phyloP scores from a whole-genome alignment of 92 coral and sea anemone species.

The Parazoanthus swiftii region DNA sequence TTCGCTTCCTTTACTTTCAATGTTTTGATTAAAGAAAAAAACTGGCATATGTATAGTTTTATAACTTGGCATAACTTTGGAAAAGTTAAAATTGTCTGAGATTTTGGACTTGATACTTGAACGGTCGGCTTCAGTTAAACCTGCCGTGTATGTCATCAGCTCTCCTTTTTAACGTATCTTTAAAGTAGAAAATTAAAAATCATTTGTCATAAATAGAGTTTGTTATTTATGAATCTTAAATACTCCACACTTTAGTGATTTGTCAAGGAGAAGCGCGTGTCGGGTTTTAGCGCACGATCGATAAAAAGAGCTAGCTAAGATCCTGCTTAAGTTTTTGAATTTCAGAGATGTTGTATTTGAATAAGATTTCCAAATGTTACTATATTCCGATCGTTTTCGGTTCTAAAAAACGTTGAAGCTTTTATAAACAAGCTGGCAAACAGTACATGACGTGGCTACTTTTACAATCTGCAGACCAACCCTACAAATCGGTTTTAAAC shows the following conservation, averaged over 20 bases:
- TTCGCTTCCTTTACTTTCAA: too few species aligned
- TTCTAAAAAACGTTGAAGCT: too few species aligned
- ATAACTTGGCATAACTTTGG: not conserved
- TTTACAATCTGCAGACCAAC: too few species aligned
- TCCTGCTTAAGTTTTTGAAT: not conserved
- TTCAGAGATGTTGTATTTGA: not conserved
- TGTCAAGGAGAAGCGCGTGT: not conserved
- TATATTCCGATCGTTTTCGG: not conserved
- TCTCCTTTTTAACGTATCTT: not conserved
- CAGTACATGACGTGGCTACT: too few species aligned
- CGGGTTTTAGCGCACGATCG: not conserved
- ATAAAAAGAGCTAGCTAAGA: not conserved
- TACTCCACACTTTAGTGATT: not conserved
- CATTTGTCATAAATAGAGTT: constrained; percentile 21
- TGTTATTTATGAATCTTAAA: constrained; percentile 6
- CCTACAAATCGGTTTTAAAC: too few species aligned
- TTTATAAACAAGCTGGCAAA: too few species aligned
- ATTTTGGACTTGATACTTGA: not conserved
- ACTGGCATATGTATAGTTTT: too few species aligned
- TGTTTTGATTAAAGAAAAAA: not conserved
- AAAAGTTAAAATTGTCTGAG: not conserved
- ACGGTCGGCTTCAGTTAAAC: not conserved
- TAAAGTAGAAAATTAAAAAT: not conserved
- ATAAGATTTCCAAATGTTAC: not conserved
- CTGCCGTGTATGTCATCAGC: not conserved